Conservation (phyloP, 2,888 invertebrate genomes). For the Amorpha juglandis region DNA sequence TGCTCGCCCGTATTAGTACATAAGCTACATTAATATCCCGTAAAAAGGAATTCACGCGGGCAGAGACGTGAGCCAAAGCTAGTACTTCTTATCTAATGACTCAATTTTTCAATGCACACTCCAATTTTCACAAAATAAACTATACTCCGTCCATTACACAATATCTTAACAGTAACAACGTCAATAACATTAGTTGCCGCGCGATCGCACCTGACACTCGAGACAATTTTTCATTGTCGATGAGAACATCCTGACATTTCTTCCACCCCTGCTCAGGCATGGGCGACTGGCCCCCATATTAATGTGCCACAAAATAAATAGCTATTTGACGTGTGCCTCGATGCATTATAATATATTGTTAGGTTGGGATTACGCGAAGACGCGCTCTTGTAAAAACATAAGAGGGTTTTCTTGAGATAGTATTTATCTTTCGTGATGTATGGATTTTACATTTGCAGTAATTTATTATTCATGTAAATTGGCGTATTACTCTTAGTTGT, state of each 20-base stretch:
- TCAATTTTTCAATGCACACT: background rate
- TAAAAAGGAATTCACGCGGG: too few species aligned
- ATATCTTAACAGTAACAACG: constrained; percentile 3
- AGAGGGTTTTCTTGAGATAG: background rate
- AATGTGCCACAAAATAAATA: constrained; percentile 78
- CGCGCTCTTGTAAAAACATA: background rate
- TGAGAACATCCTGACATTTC: constrained; percentile 61
- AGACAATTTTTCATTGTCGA: constrained; percentile 71
- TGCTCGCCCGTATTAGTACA: too few species aligned
- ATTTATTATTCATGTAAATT: background rate
- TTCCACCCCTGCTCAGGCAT: constrained; percentile 45
- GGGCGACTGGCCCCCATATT: constrained; percentile 75
- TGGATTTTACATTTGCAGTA: background rate
- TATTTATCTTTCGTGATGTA: background rate
- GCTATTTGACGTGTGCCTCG: constrained; percentile 71
- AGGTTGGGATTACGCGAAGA: constrained; percentile 33
- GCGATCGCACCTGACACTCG: constrained; percentile 55
- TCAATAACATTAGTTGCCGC: constrained; percentile 46
- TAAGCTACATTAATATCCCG: too few species aligned
- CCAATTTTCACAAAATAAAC: background rate
- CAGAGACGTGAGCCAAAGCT: too few species aligned
- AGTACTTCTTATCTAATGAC: background rate
- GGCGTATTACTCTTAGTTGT: too few species aligned
- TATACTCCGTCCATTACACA: background rate
- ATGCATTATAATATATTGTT: constrained; percentile 79